Evolutionary conservation across 1,140 invertebrate genomes (phyloP).

Genomic region (Eriosoma lanigerum): DNA sequence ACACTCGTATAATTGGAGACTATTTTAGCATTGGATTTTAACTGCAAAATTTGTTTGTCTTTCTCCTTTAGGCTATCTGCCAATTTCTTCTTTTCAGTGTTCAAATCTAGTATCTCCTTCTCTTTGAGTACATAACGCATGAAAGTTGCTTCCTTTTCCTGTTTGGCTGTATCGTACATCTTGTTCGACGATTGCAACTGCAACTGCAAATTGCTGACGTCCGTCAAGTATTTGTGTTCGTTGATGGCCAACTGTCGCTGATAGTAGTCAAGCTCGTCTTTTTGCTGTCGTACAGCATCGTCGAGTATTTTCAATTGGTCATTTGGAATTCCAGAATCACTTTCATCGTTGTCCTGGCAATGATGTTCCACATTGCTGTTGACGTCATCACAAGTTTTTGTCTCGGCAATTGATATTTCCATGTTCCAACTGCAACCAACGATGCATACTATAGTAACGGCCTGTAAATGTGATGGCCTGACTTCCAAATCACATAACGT

Average conservation of each 20-base stretch:
- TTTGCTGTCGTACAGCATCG: background rate
- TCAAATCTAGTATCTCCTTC: conserved; percentile 42
- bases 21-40: conserved; percentile 12
- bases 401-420: background rate
- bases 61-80: background rate
- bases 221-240: conserved; percentile 20
- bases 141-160: conserved; percentile 11
- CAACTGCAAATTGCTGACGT: background rate
- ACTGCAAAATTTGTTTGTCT: conserved; percentile 16
- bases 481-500: too few species aligned
- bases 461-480: too few species aligned
- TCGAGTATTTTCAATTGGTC: background rate
- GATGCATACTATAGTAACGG: too few species aligned
- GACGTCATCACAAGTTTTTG: background rate
- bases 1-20: background rate
- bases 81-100: conserved; percentile 27
- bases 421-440: background rate
- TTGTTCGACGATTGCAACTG: conserved; percentile 24
- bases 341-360: background rate
- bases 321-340: background rate
- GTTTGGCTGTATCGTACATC: conserved; percentile 15
- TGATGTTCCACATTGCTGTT: background rate
- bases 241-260: conserved; percentile 26
- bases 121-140: conserved; percentile 36
- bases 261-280: conserved; percentile 27